Evolutionary conservation across 1,140 invertebrate genomes (phyloP), one percentile per base, ranked within the genome.

Genomic region (Nomia melanderi): DNA sequence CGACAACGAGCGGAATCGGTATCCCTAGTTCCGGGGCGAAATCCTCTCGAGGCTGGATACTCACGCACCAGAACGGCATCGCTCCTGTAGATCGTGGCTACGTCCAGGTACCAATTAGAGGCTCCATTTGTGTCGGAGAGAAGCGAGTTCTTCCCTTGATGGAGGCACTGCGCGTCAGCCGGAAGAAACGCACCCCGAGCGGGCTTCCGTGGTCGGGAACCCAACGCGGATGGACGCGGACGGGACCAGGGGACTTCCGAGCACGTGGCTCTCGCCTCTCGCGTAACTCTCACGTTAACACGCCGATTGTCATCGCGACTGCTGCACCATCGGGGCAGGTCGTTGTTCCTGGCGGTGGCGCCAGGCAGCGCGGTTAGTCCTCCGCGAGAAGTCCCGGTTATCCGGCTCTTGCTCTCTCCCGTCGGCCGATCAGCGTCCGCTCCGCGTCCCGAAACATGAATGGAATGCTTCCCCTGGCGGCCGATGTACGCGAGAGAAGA

Each of bases 381-480:
- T 74, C 53, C 23, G 4, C 65, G 50, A 50, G 20, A 53, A 59
- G 79, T 54, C 67, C 53, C 56, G 66, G 44, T 63, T 62, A 44
- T 72, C 76, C 67, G 53, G 44, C 72, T 59, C 60, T 69, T 39
- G 53, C 54, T 57, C 67, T 78, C 54, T 75, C 23, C 59, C 60
- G 67, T 64, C 59, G 60, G 60, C 77, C 59, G 72, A 66, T 59
- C 79, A 60, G 60, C 59, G 81, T 75, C 59, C 70, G 81, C 69
- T 54, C 77, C 83, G 75, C 66, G 74, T 84, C 71, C 81, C 79
- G 79, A 89, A 88, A 85, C 88, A 89, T 89, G 88, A 89, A 89
- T 89, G 88, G 87, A 89, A 89, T 89, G 88, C 88, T 88, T 89
- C 83, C 82, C 84, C 78, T 77, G 81, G n/a, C 81, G 70, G 75